These are phyloP conservation scores for Centruroides vittatus DNA, from an alignment of 1,140 invertebrate species.

Conservation along the genomic window DNA sequence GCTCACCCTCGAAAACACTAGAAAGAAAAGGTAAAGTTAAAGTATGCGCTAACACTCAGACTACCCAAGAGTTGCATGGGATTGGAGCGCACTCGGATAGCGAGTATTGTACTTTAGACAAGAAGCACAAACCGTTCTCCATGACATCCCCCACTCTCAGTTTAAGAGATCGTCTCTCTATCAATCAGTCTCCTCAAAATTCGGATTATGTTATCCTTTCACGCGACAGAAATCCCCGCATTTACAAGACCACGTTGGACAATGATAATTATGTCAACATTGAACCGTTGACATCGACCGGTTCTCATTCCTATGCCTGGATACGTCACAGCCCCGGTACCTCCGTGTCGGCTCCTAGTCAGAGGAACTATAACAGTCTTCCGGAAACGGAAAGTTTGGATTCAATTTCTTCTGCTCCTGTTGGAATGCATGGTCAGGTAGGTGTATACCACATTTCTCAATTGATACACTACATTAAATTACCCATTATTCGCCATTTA, in stretches of 20 bases:
- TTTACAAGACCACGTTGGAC: conserved; percentile 1
- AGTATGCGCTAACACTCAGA: conserved; percentile 76
- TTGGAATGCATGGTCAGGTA: conserved; percentile 33
- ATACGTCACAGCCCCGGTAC: conserved; percentile 42
- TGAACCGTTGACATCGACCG: neutral
- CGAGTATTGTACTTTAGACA: conserved; percentile 15
- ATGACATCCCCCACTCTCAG: conserved; percentile 8
- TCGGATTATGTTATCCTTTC: conserved; percentile 10
- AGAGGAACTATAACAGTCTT: conserved; percentile 30
- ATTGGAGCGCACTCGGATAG: conserved; percentile 4
- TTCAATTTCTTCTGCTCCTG: conserved; percentile 43
- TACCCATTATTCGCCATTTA: no score
- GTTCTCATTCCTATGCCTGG: conserved; percentile 37
- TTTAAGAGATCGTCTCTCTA: conserved; percentile 21
- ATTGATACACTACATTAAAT: no score
- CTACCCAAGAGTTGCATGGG: conserved; percentile 23
- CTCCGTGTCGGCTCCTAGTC: conserved; percentile 31
- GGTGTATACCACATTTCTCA: neutral
- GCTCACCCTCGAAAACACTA: no score
- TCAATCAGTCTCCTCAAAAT: conserved; percentile 17
- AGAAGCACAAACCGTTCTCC: conserved; percentile 6
- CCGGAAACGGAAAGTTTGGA: conserved; percentile 54
- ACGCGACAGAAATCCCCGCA: neutral
- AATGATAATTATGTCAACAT: conserved; percentile 28
- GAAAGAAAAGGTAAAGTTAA: conserved; percentile 38